Evolutionary conservation across 2,113 vertebrate species (phyloP).

Genomic region (Burhinus bistriatus): DNA sequence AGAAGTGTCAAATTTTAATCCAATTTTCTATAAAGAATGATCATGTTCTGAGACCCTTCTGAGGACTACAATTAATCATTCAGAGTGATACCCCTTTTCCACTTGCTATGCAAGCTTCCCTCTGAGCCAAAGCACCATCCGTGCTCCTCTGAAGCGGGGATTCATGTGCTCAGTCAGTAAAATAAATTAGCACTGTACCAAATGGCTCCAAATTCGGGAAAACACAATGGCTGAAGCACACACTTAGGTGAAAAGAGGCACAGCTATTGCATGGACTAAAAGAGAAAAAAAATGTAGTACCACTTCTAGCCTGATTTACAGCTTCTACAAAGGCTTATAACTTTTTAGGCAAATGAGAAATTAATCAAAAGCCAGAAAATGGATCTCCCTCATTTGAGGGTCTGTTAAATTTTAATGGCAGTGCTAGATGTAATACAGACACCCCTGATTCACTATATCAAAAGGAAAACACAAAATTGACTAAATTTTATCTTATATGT

Average conservation of each 20-base stretch:
- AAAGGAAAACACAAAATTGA: not conserved
- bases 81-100: slow-evolving; percentile 14
- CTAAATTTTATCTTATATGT: not conserved
- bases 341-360: slow-evolving; percentile 55
- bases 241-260: slow-evolving; percentile 31
- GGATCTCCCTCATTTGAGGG: not conserved
- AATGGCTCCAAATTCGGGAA: slow-evolving; percentile 56
- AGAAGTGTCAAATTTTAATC: slow-evolving; percentile 72
- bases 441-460: not conserved
- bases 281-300: not conserved
- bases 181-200: slow-evolving; percentile 57
- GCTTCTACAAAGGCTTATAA: slow-evolving; percentile 15
- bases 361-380: slow-evolving; percentile 26
- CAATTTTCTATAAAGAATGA: slow-evolving; percentile 72
- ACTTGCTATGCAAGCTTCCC: slow-evolving; percentile 31
- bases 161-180: slow-evolving; percentile 38
- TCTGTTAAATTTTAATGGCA: slow-evolving; percentile 49
- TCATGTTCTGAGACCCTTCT: slow-evolving; percentile 60
- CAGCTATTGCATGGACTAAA: not conserved
- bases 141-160: slow-evolving; percentile 13
- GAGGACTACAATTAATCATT: slow-evolving; percentile 68
- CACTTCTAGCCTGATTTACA: slow-evolving; percentile 33
- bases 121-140: slow-evolving; percentile 19
- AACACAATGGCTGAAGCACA: slow-evolving; percentile 45
- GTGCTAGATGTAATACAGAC: not conserved